Evolutionary conservation across 2,888 invertebrate species (phyloP), one percentile per base, ranked within the genome.

Genomic region (Yponomeuta sedellus): DNA sequence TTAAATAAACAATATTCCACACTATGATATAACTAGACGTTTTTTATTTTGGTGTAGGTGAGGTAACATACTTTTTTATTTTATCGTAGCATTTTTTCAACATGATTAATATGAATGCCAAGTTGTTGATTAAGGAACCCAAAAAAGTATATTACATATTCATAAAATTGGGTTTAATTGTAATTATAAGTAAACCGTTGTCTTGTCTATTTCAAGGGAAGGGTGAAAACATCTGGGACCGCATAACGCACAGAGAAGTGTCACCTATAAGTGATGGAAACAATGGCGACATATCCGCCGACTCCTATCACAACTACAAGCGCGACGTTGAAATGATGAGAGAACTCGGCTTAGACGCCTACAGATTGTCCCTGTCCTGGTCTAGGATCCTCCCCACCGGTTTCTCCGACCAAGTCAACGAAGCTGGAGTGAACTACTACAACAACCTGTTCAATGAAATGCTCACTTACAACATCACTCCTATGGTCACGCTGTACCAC

Each of bases 181-280:
- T 8, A 12, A 10, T 16, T 1, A 22, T 10, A n/a, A 61, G 34
- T 56, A n/a, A 16, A 25, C 61, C 0, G 5, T 25, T 25, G 2
- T 25, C 5, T 25, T 25, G 25, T 25, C 22, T 12, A 61, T 22
- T 20, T 25, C 16, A 61, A 87, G 93, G 92, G 22, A 93, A 93
- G 77, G 80, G 91, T 0, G 88, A 90, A 80, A 93, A 88, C 67
- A 93, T 94, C 68, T 94, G 94, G 95, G 95, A 95, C 77, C 84
- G 78, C 66, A 77, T 93, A 71, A 89, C 92, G 1, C 93, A 93
- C 79, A 77, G 77, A 1, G 68, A 71, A 66, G 81, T 92, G 0
- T 91, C 92, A 25, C 80, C 84, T 59, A 89, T 94, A 25, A 76
- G 66, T 2, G 92, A 94, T 71, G 74, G 84, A 20, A 88, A 91